These are phyloP conservation scores for Typhlichthys eigenmanni DNA, from an alignment of 2,797 vertebrate species.

Conservation along the genomic window DNA sequence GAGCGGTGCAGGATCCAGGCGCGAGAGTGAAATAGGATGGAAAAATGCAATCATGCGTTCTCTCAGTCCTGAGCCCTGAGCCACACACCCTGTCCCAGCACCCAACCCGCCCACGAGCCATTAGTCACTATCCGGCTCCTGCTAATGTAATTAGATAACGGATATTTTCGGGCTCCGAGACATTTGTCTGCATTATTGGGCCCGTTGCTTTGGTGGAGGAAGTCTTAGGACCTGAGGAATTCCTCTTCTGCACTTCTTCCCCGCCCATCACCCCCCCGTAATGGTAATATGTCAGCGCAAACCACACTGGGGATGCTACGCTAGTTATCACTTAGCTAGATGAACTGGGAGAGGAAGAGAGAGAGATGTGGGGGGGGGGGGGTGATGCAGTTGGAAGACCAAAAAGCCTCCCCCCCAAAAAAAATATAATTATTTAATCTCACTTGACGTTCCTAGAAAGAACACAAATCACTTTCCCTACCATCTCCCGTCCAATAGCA, in stretches of 20 bases:
- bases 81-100: constrained; percentile 27
- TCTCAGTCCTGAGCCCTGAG: constrained; percentile 18
- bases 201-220: constrained; percentile 41
- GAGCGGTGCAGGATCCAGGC: constrained; percentile 48
- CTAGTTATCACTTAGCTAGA: not conserved
- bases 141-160: constrained; percentile 74
- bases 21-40: constrained; percentile 67
- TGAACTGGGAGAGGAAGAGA: not conserved
- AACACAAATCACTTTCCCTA: constrained; percentile 23
- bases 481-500: constrained; percentile 9
- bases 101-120: constrained; percentile 47
- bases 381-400: not conserved
- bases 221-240: constrained; percentile 41
- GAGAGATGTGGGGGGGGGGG: not conserved
- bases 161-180: constrained; percentile 63
- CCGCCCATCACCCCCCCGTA: no score
- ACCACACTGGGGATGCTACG: no score
- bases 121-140: constrained; percentile 69
- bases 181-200: constrained; percentile 66
- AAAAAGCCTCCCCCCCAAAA: constrained; percentile 5
- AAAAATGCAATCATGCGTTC: constrained; percentile 71
- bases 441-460: constrained; percentile 10
- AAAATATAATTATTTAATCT: constrained; percentile 9
- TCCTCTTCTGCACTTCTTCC: constrained; percentile 11
- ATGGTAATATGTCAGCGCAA: no score